A percentile compares a stretch with the other conserved stretches of the same genome.
Conservation (phyloP, 2,113 vertebrate genomes). For the Labeo catla region DNA sequence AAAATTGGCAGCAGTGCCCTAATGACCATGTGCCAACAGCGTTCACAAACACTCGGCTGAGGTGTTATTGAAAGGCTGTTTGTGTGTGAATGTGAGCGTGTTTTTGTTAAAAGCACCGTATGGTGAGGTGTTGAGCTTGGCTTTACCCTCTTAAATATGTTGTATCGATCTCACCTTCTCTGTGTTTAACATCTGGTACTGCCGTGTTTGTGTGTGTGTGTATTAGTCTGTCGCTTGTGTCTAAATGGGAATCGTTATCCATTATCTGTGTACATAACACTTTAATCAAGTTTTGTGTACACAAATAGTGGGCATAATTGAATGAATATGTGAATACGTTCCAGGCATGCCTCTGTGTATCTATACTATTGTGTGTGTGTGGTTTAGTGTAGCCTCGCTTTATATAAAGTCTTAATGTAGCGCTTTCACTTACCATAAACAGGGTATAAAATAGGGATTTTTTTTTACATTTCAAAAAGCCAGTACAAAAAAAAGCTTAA, state of each 20-base stretch:
- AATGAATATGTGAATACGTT: background rate
- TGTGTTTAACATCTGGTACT: constrained; percentile 26
- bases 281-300: constrained; percentile 34
- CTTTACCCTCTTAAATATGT: constrained; percentile 13
- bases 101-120: constrained; percentile 37
- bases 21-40: constrained; percentile 17
- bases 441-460: background rate
- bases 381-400: background rate
- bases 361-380: constrained; percentile 9
- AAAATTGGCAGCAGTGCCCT: background rate
- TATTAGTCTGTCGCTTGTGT: constrained; percentile 13
- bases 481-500: background rate
- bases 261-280: constrained; percentile 26
- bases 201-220: background rate
- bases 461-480: background rate
- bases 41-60: background rate
- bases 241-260: constrained; percentile 7
- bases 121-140: constrained; percentile 13
- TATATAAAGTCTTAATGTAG: background rate
- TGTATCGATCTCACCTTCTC: constrained; percentile 26
- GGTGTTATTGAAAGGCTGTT: constrained; percentile 30
- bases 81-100: constrained; percentile 25
- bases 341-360: background rate
- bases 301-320: constrained; percentile 17
- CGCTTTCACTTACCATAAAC: background rate